Conservation (phyloP, 2,797 vertebrate species). For the Karalla daura region DNA sequence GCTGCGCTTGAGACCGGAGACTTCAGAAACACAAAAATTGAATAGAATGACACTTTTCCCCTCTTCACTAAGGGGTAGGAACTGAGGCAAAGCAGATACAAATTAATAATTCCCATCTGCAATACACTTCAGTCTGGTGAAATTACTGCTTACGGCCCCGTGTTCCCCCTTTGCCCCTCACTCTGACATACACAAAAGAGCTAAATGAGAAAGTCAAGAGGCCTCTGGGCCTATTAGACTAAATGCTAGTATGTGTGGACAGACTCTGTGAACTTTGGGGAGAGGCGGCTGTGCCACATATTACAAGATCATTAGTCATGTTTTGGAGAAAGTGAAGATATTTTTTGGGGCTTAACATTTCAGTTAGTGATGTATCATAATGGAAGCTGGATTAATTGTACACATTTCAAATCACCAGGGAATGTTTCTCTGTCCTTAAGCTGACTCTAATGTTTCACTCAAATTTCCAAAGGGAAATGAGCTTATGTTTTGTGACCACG, state of each 20-base stretch:
- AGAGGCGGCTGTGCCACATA: slow-evolving; percentile 60
- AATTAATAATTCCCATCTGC: slow-evolving; percentile 90
- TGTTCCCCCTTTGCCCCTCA: slow-evolving; percentile 70
- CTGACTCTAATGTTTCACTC: slow-evolving; percentile 58
- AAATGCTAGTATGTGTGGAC: slow-evolving; percentile 75
- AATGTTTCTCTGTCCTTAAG: slow-evolving; percentile 57
- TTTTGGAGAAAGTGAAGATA: slow-evolving; percentile 44
- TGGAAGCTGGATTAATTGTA: slow-evolving; percentile 63
- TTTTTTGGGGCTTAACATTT: slow-evolving; percentile 57
- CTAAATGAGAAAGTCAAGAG: slow-evolving; percentile 85
- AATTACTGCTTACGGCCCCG: slow-evolving; percentile 77
- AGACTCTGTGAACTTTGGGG: slow-evolving; percentile 79
- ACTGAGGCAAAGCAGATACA: slow-evolving; percentile 88
- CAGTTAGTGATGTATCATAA: slow-evolving; percentile 25
- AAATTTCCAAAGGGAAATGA: slow-evolving; percentile 73
- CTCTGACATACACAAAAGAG: slow-evolving; percentile 80
- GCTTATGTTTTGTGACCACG: slow-evolving; percentile 76
- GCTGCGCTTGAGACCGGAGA: slow-evolving; percentile 90
- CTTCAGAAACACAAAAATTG: slow-evolving; percentile 86
- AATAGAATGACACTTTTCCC: slow-evolving; percentile 83
- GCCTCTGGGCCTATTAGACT: slow-evolving; percentile 82
- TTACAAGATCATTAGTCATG: slow-evolving; percentile 57
- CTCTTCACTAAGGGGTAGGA: slow-evolving; percentile 77
- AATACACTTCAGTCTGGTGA: slow-evolving; percentile 77
- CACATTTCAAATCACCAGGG: slow-evolving; percentile 59